Percentiles rank a stretch among this genome's conserved stretches.
Evolutionary conservation across 2,888 invertebrate genomes (phyloP).

Genomic region (Stenodera caucasica): DNA sequence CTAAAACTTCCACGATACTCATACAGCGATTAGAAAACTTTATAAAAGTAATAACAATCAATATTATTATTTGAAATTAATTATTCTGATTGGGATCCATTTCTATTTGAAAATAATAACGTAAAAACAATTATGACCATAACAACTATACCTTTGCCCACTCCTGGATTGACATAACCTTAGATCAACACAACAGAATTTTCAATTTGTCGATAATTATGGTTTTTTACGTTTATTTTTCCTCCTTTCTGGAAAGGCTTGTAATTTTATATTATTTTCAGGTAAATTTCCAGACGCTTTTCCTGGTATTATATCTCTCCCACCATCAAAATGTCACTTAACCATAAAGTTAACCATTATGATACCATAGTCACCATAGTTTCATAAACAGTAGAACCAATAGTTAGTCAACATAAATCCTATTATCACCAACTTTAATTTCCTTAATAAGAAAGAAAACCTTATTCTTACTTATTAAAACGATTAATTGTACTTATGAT

Average conservation of each 20-base stretch:
- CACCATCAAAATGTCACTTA: constrained; percentile 42
- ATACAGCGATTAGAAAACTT: background rate
- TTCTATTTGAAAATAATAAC: background rate
- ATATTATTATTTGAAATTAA: background rate
- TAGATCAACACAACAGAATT: constrained; percentile 18
- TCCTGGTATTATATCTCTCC: constrained; percentile 24
- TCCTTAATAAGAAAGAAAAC: no score
- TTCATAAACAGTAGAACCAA: no score
- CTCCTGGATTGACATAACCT: constrained; percentile 32
- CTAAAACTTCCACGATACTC: background rate
- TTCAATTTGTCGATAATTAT: constrained; percentile 6
- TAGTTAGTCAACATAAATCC: no score
- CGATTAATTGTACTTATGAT: no score
- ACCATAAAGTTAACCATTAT: no score
- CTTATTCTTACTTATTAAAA: no score
- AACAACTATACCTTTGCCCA: constrained; percentile 22
- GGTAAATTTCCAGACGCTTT: constrained; percentile 25
- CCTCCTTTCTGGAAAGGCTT: constrained; percentile 9
- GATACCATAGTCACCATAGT: no score
- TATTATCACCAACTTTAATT: no score
- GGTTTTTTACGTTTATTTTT: constrained; percentile 1
- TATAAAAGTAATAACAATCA: background rate
- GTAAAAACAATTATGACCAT: constrained; percentile 1
- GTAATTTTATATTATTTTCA: constrained; percentile 16
- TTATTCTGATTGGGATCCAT: background rate